phyloP scores from a whole-genome alignment of 2,888 invertebrate genomes.

The Lochmaea capreae region DNA sequence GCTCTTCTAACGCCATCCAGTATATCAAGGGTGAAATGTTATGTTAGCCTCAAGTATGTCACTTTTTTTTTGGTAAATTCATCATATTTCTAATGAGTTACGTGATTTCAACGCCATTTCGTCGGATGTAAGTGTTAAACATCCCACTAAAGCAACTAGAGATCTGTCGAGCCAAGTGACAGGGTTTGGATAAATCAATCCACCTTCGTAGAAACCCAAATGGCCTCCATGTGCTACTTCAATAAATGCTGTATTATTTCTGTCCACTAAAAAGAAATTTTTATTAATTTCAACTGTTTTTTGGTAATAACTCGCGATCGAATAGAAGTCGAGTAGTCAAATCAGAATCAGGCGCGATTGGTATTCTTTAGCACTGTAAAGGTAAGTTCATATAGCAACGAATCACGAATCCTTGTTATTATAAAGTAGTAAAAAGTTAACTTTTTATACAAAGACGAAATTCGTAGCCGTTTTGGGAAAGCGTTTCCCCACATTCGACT shows the following conservation, averaged over 20 bases:
- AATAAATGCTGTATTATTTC: constrained; percentile 78
- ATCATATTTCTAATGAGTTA: constrained; percentile 36
- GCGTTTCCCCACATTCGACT: too few relatives aligned
- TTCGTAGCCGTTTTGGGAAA: too few relatives aligned
- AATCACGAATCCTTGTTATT: too few relatives aligned
- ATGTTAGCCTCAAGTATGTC: constrained; percentile 3
- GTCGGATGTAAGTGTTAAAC: constrained; percentile 71
- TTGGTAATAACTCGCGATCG: background rate
- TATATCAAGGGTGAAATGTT: background rate
- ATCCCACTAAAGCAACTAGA: constrained; percentile 83
- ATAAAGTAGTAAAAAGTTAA: too few relatives aligned
- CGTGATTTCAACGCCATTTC: constrained; percentile 53
- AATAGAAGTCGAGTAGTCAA: background rate
- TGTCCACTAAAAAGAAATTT: constrained; percentile 69
- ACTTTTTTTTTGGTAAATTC: background rate
- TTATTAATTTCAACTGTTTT: background rate
- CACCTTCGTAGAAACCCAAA: constrained; percentile 94
- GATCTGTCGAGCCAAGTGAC: constrained; percentile 94
- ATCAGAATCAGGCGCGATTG: too few relatives aligned
- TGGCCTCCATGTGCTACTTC: constrained; percentile 94
- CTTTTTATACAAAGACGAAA: too few relatives aligned
- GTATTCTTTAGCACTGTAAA: too few relatives aligned
- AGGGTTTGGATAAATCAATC: constrained; percentile 85
- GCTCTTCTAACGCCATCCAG: constrained; percentile 6
- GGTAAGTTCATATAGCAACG: too few relatives aligned